Evolutionary conservation across 2,888 invertebrate species (phyloP), one percentile per base, ranked within the genome.

Genomic region (Nudaria mundana): DNA sequence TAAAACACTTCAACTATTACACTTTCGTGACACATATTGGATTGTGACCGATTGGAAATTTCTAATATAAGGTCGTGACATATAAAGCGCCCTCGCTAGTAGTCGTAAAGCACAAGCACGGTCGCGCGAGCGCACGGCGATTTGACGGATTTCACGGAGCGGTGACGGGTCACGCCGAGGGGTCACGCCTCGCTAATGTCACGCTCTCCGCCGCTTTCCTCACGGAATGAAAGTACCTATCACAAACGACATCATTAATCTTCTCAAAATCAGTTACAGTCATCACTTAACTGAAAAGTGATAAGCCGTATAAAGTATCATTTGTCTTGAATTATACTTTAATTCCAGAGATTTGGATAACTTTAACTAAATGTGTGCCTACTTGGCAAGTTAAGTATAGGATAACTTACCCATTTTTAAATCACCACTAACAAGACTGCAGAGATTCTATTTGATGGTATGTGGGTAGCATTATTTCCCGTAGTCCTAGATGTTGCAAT

Each of bases 111-210:
- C 71, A 73, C 71, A 55, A 68, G 46, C 51, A 50, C 44, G 40
- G 60, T 40, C 51, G 76, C 80, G 79, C 79, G 77, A 71, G 79
- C 82, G 80, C 87, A 88, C 87, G 87, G 83, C 87, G 85, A 88
- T 88, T 88, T 87, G 83, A 80, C 85, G 79, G 78, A 78, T 86
- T 81, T 81, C 83, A 87, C 82, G 83, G 75, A 67, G 67, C 67
- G 57, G 56, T 66, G 66, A 56, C 76, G 67, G 83, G 82, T 81
- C 83, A 81, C 81, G 83, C 63, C 63, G 69, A 63, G 71, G 57
- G 83, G 83, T 86, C 85, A 84, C 83, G 84, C 72, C 76, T 65
- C 71, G 74, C 69, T 79, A 71, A 76, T 79, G 83, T 83, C 83
- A 81, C 84, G 81, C 73, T 56, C 45, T 48, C 42, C 49, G 64